Conservation (phyloP, 2,113 vertebrate species). For the Arvicanthis niloticus region DNA sequence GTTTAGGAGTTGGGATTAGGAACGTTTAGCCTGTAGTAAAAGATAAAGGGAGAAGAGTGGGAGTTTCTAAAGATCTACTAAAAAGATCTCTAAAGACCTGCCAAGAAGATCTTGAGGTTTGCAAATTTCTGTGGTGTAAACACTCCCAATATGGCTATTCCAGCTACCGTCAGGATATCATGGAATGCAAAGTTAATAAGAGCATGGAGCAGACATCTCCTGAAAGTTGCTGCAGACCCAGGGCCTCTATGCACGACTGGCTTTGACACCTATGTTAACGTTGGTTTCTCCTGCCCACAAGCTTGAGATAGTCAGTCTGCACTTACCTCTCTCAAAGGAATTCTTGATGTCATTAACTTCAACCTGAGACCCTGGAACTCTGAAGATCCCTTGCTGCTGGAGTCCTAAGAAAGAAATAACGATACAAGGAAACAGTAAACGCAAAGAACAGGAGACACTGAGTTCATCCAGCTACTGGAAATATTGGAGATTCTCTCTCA, state of each 20-base stretch:
- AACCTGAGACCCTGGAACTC: conserved; percentile 98
- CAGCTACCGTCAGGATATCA: neutral
- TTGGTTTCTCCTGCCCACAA: neutral
- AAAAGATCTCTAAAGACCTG: neutral
- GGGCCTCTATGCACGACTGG: neutral
- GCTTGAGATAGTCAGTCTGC: neutral
- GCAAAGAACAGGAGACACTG: neutral
- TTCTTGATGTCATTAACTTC: conserved; percentile 99
- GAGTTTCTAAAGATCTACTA: neutral
- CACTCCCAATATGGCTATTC: neutral
- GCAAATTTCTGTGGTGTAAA: neutral
- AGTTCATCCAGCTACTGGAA: neutral
- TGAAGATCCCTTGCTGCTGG: conserved; percentile 98
- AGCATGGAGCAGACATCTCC: neutral
- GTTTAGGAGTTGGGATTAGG: neutral
- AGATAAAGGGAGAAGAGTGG: neutral
- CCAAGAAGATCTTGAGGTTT: neutral
- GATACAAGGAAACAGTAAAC: neutral
- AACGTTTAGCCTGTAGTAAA: neutral
- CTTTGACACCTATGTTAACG: neutral
- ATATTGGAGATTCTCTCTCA: neutral
- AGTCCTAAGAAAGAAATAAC: conserved; percentile 89
- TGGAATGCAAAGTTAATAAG: neutral
- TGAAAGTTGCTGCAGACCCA: neutral
- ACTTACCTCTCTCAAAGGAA: conserved; percentile 98